Conservation (phyloP, 1,140 invertebrate species). For the Atta cephalotes region DNA sequence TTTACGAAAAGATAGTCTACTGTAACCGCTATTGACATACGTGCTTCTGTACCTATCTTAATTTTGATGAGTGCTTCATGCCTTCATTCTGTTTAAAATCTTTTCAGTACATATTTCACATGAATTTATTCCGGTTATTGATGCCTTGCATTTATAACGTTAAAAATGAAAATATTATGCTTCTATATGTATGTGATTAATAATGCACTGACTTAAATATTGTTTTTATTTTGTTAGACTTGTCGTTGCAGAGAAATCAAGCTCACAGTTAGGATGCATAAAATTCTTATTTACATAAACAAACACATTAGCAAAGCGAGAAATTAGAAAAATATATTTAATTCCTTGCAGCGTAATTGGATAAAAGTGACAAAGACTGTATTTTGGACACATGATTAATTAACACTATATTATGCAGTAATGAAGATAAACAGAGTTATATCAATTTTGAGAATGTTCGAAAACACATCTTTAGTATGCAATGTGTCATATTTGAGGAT, state of each 20-base stretch:
- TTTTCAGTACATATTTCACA: not conserved
- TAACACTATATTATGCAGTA: not conserved
- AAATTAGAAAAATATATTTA: constrained; percentile 1
- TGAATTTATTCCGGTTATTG: not conserved
- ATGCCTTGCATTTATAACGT: not conserved
- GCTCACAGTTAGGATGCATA: not conserved
- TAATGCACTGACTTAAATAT: not conserved
- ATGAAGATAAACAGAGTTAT: not conserved
- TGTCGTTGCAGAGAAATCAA: constrained; percentile 10
- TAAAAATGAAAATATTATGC: not conserved
- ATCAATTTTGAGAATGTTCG: not conserved
- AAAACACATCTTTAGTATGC: not conserved
- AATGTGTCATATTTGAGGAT: not conserved
- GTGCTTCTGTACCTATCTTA: not conserved
- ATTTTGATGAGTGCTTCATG: not conserved
- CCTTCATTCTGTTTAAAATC: not conserved
- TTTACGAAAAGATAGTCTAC: not conserved
- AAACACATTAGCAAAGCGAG: not conserved
- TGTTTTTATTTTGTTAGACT: constrained; percentile 2
- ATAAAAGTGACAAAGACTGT: constrained; percentile 16
- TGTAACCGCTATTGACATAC: not conserved
- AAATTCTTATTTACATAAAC: not conserved
- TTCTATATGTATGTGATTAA: not conserved
- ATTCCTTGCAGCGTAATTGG: not conserved
- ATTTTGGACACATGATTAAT: constrained; percentile 3